A percentile compares a stretch with the other conserved stretches of the same genome.
Evolutionary conservation across 2,113 vertebrate species (phyloP).

Genomic region (Gopherus evgoodei): DNA sequence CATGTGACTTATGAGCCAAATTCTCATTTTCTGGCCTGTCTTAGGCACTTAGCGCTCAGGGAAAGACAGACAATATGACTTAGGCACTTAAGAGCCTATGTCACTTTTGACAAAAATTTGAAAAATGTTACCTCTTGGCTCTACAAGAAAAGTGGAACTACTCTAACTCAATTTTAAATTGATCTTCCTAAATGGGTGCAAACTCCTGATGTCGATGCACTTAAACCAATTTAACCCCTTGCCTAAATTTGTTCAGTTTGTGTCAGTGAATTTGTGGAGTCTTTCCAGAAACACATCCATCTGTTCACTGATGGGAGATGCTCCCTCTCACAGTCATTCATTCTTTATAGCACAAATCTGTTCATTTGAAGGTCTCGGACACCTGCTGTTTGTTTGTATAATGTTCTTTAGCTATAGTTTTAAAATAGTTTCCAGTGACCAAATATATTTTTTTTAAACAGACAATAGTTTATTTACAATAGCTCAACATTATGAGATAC

Average conservation of each 20-base stretch:
- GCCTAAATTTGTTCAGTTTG: neutral
- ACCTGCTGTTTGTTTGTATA: neutral
- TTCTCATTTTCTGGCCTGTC: neutral
- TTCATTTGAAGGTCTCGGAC: neutral
- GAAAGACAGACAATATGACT: neutral
- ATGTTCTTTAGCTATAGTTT: neutral
- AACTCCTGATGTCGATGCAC: neutral
- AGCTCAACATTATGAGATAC: slow-evolving; percentile 55
- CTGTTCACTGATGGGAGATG: neutral
- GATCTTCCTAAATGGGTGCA: neutral
- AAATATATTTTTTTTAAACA: slow-evolving; percentile 40
- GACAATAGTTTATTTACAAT: slow-evolving; percentile 74
- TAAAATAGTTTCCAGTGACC: neutral
- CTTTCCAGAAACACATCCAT: neutral
- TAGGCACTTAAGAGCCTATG: neutral
- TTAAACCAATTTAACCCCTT: neutral
- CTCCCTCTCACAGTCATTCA: neutral
- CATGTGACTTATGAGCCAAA: neutral
- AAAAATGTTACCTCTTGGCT: neutral
- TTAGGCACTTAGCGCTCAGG: neutral
- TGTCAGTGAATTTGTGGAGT: neutral
- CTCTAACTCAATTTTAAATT: neutral
- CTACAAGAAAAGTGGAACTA: neutral
- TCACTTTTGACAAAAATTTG: neutral
- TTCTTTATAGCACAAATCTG: neutral